Base-by-base conservation (phyloP, 37 sponge, comb jelly and placozoan species). In the Cliona cf. orientalis region DNA sequence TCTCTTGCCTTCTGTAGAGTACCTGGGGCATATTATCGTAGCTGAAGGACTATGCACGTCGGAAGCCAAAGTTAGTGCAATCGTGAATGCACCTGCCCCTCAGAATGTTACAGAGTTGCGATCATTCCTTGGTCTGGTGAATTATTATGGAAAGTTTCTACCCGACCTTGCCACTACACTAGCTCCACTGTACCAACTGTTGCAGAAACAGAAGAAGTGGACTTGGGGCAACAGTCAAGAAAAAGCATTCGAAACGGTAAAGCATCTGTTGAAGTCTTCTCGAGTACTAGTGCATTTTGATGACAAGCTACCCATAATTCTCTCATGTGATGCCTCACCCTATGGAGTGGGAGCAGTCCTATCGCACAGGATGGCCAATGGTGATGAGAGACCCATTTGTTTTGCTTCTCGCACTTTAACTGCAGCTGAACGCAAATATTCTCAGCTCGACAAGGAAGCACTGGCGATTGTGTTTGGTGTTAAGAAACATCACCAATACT, bases 301-400 rank as follows among this genome's bases (percentile, higher is more conserved):
- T 38, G 40, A 40, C 7, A 23, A 56, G 72, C 11, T 56, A 29
- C 57, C 7, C 3, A 32, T 81, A 42, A 40, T 69, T 28, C 36
- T 81, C 3, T 66, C 69, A 0, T 79, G 80, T 43, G 80, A 79
- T 67, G 80, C 82, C 41, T 81, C 82, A 26, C 63, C 67, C 3
- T 79, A 79, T 40, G 66, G 69, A 9, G 23, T 79, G 26, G 80
- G 66, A 36, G 80, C 68, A 32, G 72, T 81, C 22, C 71, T 81
- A 1, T 81, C 72, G 22, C 71, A 81, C 72, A 31, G 35, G 36
- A 9, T 69, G 6, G 42, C 45, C 21, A 31, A 70, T 80, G 68
- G 71, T 42, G 66, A 9, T 40, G 64, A 43, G 79, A 82, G 29
- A n/a, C 71, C 71, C 28, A 72, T 72, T 6, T 45, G 49, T 0